Evolutionary conservation across 2,888 invertebrate genomes (phyloP), one percentile per base, ranked within the genome.

Genomic region (Gnatocerus cornutus): DNA sequence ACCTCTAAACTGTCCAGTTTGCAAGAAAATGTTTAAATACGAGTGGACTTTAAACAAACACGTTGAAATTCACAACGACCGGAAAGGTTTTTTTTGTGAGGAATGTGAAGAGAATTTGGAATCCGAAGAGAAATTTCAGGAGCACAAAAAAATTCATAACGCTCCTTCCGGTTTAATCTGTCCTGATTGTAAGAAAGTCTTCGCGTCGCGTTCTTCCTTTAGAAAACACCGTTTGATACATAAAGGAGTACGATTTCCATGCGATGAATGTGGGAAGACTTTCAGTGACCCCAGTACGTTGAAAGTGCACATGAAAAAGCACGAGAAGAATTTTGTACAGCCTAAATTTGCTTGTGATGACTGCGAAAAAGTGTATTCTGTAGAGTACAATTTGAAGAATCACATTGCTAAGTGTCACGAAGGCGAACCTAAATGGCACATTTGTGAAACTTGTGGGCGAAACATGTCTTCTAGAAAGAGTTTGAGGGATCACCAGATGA

Each of bases 41-140:
- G 12, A 33, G 8, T 53, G 64, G 53, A 55, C 41, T 9, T 30
- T 53, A n/a, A 46, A 43, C 3, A 71, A 52, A 37, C 71, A 72
- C 45, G 5, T 68, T 71, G 39, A 72, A 50, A 29, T 73, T 73
- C 69, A 73, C 71, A 4, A 64, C 56, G 46, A 53, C 8, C 84
- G 83, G 41, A 83, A 76, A 67, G 86, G 81, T 21, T 83, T 83
- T 9, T 80, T 80, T 13, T 89, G 89, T 69, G 77, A 83, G 5
- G 74, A 86, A 0, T 89, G 89, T 72, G 81, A 85, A n/a, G 88
- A 86, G 73, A 81, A 78, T 0, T 88, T 88, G 67, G 84, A 85
- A 65, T 82, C 82, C 0, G 81, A 82, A n/a, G 82, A 84, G 56
- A 84, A 85, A 73, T 76, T 86, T 64, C 70, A 72, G 56, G 76